phyloP scores from a whole-genome alignment of 2,888 invertebrate genomes.

The Hydroisotoma schaefferi region DNA sequence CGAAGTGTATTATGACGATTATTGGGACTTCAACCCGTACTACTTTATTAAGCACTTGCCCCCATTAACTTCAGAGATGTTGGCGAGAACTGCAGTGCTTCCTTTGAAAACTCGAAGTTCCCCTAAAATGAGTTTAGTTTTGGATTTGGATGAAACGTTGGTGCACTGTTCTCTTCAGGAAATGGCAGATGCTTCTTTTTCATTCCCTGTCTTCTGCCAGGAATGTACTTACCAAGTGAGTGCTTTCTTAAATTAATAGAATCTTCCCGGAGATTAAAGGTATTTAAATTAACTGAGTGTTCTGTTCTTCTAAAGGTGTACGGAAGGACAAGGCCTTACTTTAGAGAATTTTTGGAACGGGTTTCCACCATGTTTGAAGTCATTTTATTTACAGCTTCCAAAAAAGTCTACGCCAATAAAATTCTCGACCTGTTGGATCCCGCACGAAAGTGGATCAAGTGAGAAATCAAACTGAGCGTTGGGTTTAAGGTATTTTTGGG shows the following conservation, averaged over 20 bases:
- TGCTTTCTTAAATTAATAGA: not conserved
- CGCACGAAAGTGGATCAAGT: conserved; percentile 81
- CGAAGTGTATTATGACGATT: conserved; percentile 51
- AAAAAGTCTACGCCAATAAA: conserved; percentile 91
- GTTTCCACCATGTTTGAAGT: conserved; percentile 86
- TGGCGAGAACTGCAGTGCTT: conserved; percentile 72
- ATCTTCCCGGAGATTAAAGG: no score
- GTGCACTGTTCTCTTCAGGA: conserved; percentile 93
- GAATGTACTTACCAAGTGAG: conserved; percentile 71
- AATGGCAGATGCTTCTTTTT: conserved; percentile 85
- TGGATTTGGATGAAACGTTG: conserved; percentile 89
- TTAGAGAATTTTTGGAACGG: conserved; percentile 85
- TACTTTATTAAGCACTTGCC: conserved; percentile 88
- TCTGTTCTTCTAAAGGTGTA: conserved; percentile 58
- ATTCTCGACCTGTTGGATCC: conserved; percentile 88
- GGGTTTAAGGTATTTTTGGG: no score
- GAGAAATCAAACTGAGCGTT: conserved; percentile 47
- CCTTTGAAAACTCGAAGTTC: conserved; percentile 88
- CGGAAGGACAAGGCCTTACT: conserved; percentile 85
- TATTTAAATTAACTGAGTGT: no score
- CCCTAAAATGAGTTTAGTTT: conserved; percentile 73
- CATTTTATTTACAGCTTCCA: conserved; percentile 92
- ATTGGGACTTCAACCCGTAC: conserved; percentile 83
- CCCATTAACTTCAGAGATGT: conserved; percentile 72
- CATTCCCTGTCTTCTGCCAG: conserved; percentile 88